Evolutionary conservation across 2,113 vertebrate species (phyloP).

Genomic region (Nothocercus julius): DNA sequence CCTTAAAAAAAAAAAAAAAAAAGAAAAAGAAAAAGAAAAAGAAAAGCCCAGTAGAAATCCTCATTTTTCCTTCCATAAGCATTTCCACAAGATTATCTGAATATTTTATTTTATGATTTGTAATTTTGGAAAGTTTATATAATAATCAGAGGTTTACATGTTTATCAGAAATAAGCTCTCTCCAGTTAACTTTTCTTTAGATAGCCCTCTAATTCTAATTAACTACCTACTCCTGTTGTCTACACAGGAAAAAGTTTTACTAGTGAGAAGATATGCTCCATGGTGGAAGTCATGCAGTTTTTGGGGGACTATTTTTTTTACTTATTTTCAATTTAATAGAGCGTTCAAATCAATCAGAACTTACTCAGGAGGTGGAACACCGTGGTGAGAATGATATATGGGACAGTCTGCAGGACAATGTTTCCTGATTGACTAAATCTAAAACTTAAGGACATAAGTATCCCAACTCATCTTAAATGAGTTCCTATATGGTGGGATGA

Average conservation of each 20-base stretch:
- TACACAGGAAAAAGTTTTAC: not conserved
- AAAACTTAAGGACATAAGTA: not conserved
- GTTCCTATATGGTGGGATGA: not conserved
- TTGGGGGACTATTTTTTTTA: not conserved
- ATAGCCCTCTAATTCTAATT: not conserved
- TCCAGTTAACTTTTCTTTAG: not conserved
- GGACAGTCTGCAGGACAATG: not conserved
- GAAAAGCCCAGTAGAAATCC: not conserved
- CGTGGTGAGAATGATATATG: not conserved
- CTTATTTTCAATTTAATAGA: not conserved
- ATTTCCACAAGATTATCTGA: not conserved
- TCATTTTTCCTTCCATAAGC: not conserved
- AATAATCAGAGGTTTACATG: not conserved
- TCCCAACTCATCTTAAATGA: not conserved
- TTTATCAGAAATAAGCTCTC: not conserved
- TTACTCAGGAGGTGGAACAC: not conserved
- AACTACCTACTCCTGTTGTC: not conserved
- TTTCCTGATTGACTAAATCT: not conserved
- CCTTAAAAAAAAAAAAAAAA: not conserved
- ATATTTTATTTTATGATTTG: rapidly evolving
- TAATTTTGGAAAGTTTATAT: not conserved
- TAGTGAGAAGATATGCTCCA: not conserved
- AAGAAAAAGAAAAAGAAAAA: not conserved
- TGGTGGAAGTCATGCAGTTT: not conserved
- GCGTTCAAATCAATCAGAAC: not conserved